Evolutionary conservation across 2,113 vertebrate genomes (phyloP).

Genomic region (Leptosomus discolor): DNA sequence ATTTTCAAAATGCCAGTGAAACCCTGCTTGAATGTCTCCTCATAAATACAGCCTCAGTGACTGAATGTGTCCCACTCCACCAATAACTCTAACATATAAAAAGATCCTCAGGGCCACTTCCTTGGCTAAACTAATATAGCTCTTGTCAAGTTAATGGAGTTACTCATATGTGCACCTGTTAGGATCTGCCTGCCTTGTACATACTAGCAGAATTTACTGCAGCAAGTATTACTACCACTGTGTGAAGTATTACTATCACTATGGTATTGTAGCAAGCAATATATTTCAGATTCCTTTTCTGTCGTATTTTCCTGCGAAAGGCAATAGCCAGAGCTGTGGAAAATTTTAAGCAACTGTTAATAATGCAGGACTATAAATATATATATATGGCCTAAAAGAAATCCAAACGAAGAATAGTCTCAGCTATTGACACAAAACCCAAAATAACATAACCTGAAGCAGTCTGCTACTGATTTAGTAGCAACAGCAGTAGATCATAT

Average conservation of each 20-base stretch:
- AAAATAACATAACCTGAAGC: not conserved
- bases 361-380: not conserved
- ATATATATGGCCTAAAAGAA: not conserved
- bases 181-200: not conserved
- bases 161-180: not conserved
- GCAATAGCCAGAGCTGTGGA: not conserved
- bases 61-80: not conserved
- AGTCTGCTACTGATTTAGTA: not conserved
- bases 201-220: not conserved
- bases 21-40: not conserved
- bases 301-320: not conserved
- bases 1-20: not conserved
- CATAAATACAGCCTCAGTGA: not conserved
- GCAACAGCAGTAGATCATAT: not conserved
- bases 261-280: not conserved
- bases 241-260: not conserved
- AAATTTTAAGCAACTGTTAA: not conserved
- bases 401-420: not conserved
- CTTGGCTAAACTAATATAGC: not conserved
- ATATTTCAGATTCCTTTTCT: not conserved
- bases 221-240: not conserved
- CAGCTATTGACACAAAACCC: not conserved
- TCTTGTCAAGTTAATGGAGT: not conserved
- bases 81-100: not conserved
- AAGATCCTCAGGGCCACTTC: not conserved